Evolutionary conservation across 1,140 invertebrate species (phyloP).

Genomic region (Grapholita molesta): DNA sequence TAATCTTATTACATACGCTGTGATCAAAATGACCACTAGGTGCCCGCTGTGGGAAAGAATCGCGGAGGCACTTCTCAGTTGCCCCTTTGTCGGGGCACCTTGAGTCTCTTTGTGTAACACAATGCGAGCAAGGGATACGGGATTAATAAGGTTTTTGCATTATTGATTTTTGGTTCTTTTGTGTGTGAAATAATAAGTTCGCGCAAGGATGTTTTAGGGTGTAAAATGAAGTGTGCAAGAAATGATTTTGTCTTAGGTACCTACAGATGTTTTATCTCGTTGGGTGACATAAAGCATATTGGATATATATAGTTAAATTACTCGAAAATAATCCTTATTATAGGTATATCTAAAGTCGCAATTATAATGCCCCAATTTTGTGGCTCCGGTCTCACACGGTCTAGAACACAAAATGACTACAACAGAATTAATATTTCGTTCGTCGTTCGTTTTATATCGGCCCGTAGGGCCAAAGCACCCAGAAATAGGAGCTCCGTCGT

Average conservation of each 20-base stretch:
- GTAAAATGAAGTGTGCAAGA: neutral
- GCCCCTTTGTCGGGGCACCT: neutral
- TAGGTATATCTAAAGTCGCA: too few relatives aligned
- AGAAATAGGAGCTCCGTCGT: too few relatives aligned
- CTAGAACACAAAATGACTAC: too few relatives aligned
- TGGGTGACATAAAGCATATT: too few relatives aligned
- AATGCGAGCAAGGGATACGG: slow-evolving; percentile 12
- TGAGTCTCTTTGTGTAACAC: slow-evolving; percentile 3
- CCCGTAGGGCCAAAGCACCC: too few relatives aligned
- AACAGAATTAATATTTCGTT: too few relatives aligned
- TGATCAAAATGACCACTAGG: neutral
- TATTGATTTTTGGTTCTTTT: slow-evolving; percentile 5
- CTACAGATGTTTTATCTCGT: neutral
- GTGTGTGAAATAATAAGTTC: neutral
- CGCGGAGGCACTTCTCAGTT: slow-evolving; percentile 58
- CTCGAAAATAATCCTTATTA: too few relatives aligned
- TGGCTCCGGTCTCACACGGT: too few relatives aligned
- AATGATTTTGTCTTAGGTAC: neutral
- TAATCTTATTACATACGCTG: neutral
- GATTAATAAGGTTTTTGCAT: neutral
- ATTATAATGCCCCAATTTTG: too few relatives aligned
- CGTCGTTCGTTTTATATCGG: too few relatives aligned
- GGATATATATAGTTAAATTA: too few relatives aligned
- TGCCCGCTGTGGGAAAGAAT: slow-evolving; percentile 60
- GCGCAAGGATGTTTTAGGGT: neutral